phyloP scores from a whole-genome alignment of 2,888 invertebrate genomes.

The Pachydiplax longipennis region DNA sequence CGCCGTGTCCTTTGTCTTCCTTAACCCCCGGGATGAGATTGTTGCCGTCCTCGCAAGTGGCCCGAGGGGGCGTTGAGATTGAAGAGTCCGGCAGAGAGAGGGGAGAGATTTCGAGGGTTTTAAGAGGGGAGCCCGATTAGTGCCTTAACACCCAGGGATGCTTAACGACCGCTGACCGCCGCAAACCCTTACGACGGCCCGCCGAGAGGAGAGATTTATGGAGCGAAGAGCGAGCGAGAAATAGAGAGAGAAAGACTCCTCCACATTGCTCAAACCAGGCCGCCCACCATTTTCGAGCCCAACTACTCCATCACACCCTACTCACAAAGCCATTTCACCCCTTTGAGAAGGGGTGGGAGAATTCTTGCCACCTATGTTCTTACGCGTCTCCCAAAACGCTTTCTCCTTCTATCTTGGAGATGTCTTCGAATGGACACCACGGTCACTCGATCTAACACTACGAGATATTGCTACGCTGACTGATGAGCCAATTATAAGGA shows the following conservation, averaged over 20 bases:
- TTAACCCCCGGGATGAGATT: constrained; percentile 37
- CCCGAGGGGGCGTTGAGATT: background rate
- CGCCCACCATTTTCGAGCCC: constrained; percentile 20
- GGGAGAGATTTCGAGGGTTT: background rate
- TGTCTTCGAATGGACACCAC: background rate
- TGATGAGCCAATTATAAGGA: background rate
- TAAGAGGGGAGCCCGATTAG: constrained; percentile 25
- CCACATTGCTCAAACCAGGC: background rate
- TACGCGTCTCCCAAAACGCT: background rate
- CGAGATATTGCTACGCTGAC: too few species aligned
- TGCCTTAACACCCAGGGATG: constrained; percentile 44
- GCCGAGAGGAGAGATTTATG: constrained; percentile 28
- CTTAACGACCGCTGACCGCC: constrained; percentile 42
- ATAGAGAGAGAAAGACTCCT: background rate
- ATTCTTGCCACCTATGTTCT: background rate
- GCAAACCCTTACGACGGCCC: constrained; percentile 26
- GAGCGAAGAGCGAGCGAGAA: background rate
- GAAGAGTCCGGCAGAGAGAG: background rate
- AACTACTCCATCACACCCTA: constrained; percentile 27
- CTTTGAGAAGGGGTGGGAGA: background rate
- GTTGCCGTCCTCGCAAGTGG: constrained; percentile 22
- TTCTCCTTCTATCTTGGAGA: background rate
- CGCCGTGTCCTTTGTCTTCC: constrained; percentile 38
- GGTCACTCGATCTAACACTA: too few species aligned
- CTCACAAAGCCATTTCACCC: constrained; percentile 37